These are phyloP conservation scores for Formica aserva DNA, from an alignment of 2,888 invertebrate species.

Conservation along the genomic window DNA sequence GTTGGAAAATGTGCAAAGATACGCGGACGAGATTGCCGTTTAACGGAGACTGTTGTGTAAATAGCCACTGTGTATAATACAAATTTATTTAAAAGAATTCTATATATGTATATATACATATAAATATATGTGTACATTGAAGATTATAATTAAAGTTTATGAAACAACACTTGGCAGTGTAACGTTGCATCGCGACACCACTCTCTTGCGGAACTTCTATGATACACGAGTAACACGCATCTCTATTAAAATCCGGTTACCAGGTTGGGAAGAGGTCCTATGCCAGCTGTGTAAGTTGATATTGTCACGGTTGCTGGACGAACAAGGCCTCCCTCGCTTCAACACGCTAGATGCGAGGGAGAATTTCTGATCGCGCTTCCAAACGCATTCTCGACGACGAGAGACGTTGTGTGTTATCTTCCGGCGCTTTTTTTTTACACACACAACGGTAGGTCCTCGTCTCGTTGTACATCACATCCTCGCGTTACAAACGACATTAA, in stretches of 20 bases:
- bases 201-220: constrained; percentile 60
- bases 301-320: constrained; percentile 26
- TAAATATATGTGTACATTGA: constrained; percentile 76
- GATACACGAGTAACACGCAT: constrained; percentile 52
- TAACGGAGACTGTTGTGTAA: constrained; percentile 74
- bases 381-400: neutral
- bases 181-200: constrained; percentile 69
- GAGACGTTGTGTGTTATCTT: constrained; percentile 2
- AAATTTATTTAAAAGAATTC: constrained; percentile 79
- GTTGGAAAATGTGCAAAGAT: constrained; percentile 58
- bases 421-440: neutral
- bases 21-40: constrained; percentile 41
- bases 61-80: constrained; percentile 78
- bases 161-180: constrained; percentile 74
- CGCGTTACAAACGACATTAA: neutral
- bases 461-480: neutral
- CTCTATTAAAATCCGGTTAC: constrained; percentile 65
- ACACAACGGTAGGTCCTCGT: neutral
- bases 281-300: constrained; percentile 46
- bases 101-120: constrained; percentile 71
- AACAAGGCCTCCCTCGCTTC: neutral
- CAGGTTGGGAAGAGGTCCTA: constrained; percentile 57
- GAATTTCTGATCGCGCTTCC: neutral
- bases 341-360: neutral
- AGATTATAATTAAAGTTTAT: constrained; percentile 76